phyloP scores from a whole-genome alignment of 2,797 vertebrate genomes.

The Parambassis ranga region DNA sequence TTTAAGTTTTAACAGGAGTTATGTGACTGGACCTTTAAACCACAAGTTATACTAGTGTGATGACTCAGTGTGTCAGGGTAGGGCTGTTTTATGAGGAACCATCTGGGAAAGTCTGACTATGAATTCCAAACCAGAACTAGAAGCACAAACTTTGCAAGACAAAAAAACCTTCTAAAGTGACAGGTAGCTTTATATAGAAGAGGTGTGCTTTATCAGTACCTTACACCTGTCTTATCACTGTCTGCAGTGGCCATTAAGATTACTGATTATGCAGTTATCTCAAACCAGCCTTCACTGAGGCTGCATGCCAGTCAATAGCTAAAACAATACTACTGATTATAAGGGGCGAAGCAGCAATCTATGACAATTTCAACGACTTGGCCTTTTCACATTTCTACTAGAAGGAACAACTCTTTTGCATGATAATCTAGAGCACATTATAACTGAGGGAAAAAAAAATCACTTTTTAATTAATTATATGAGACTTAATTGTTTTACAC shows the following conservation, averaged over 20 bases:
- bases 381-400: too few species aligned
- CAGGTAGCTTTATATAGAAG: background rate
- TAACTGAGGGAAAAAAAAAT: too few species aligned
- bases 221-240: constrained; percentile 24
- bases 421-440: too few species aligned
- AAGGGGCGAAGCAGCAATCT: background rate
- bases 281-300: background rate
- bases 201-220: constrained; percentile 6
- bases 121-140: background rate
- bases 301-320: background rate
- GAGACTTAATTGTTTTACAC: background rate
- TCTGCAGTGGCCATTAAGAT: constrained; percentile 2
- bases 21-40: background rate
- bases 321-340: background rate
- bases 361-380: too few species aligned
- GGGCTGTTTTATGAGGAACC: background rate
- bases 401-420: background rate
- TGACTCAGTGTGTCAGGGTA: background rate
- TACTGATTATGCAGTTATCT: constrained; percentile 25
- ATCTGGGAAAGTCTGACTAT: background rate
- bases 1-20: background rate
- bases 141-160: background rate
- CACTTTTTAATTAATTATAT: background rate
- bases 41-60: background rate
- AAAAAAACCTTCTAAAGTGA: background rate